phyloP scores from a whole-genome alignment of 2,888 invertebrate species.

The Ptycholaimellus sp. region DNA sequence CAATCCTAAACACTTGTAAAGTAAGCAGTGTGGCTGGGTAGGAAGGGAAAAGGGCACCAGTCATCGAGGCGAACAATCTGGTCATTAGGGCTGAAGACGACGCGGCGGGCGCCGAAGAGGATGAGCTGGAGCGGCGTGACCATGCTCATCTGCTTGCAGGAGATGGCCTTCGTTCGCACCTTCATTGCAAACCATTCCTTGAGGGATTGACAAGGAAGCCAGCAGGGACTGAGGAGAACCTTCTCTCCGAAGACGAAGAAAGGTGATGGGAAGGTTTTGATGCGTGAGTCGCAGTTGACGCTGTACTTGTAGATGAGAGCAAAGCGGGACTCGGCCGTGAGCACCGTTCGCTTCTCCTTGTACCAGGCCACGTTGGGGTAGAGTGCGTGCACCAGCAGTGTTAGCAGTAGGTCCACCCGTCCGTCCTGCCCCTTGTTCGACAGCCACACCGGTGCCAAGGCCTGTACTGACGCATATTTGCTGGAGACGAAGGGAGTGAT shows the following conservation, averaged over 20 bases:
- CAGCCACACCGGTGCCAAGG: constrained; percentile 45
- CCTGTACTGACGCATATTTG: too few relatives aligned
- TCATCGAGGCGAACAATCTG: constrained; percentile 55
- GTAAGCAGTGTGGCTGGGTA: too few relatives aligned
- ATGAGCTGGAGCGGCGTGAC: constrained; percentile 72
- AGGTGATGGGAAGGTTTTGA: constrained; percentile 52
- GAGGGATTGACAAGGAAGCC: neutral
- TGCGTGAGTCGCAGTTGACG: constrained; percentile 41
- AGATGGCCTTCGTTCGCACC: constrained; percentile 74
- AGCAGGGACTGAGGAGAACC: too few relatives aligned
- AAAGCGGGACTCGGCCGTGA: constrained; percentile 77
- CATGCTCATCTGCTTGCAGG: constrained; percentile 88
- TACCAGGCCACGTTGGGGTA: constrained; percentile 91
- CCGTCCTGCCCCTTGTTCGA: constrained; percentile 51
- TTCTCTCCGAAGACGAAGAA: constrained; percentile 96
- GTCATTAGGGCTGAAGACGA: constrained; percentile 46
- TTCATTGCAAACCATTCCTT: constrained; percentile 14
- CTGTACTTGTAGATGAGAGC: constrained; percentile 74
- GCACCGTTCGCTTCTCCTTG: constrained; percentile 75
- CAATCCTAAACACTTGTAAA: constrained; percentile 42
- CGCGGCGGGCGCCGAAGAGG: constrained; percentile 67
- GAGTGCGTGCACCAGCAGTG: constrained; percentile 37
- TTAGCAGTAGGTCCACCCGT: constrained; percentile 44
- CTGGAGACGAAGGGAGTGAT: too few relatives aligned
- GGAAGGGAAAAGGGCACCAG: constrained; percentile 37